Evolutionary conservation across 2,113 vertebrate genomes (phyloP).

Genomic region (Columba livia): DNA sequence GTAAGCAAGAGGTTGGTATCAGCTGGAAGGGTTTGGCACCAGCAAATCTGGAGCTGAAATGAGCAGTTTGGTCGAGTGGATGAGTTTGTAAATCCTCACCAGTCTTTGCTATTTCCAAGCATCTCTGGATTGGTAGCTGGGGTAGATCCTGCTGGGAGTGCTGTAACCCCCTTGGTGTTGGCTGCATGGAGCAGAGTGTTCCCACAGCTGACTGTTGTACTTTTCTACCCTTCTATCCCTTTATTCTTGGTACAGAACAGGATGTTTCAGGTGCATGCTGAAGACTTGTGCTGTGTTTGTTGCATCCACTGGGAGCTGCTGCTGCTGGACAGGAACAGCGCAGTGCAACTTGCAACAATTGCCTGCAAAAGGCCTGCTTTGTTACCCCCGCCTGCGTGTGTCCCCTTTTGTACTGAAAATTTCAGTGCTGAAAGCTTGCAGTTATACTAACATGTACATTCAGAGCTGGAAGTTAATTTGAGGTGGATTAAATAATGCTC

Average conservation of each 20-base stretch:
- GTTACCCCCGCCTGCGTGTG: not conserved
- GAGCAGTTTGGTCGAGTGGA: not conserved
- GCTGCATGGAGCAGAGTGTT: not conserved
- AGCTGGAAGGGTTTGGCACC: not conserved
- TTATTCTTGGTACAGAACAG: not conserved
- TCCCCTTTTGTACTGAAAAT: not conserved
- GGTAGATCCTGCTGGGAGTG: not conserved
- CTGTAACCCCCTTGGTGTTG: not conserved
- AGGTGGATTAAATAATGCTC: not conserved
- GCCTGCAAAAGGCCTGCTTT: not conserved
- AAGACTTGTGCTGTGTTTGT: not conserved
- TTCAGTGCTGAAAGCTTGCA: not conserved
- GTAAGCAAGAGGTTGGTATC: not conserved
- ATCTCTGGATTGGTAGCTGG: not conserved
- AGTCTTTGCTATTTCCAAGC: not conserved
- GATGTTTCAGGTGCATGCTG: not conserved
- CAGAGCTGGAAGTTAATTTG: constrained; percentile 1
- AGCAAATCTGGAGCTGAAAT: not conserved
- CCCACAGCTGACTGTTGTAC: not conserved
- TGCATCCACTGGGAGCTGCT: not conserved
- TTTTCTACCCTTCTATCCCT: not conserved
- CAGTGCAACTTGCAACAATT: not conserved
- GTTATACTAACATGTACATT: not conserved
- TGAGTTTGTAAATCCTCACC: not conserved
- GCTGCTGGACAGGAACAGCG: not conserved